A percentile compares a stretch with the other conserved stretches of the same genome.
These are phyloP conservation scores for Euwallacea fornicatus DNA, from an alignment of 1,140 invertebrate genomes.

Conservation along the genomic window DNA sequence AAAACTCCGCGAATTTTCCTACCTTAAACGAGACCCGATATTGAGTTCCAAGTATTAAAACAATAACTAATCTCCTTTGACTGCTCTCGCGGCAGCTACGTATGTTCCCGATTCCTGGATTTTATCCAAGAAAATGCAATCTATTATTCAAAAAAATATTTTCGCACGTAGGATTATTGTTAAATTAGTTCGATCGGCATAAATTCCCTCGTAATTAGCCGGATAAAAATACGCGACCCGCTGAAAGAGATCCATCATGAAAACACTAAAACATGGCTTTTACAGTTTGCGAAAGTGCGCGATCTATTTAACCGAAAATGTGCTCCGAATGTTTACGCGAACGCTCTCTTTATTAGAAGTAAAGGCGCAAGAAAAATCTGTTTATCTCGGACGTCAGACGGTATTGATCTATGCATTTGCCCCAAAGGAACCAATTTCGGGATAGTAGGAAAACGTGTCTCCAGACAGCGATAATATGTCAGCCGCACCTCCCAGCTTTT, in stretches of 20 bases:
- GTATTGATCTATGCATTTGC: conserved; percentile 1
- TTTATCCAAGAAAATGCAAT: no score
- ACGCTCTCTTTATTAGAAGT: background rate
- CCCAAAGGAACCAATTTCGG: background rate
- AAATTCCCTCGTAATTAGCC: conserved; percentile 11
- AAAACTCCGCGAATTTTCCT: no score
- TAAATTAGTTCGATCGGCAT: background rate
- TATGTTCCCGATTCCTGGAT: no score
- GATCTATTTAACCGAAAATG: conserved; percentile 6
- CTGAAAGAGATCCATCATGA: conserved; percentile 10
- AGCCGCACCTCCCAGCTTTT: no score
- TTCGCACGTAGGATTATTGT: no score
- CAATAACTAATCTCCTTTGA: no score
- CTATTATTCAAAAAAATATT: no score
- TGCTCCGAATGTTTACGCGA: conserved; percentile 1
- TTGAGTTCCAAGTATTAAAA: no score
- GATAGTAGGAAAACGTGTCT: background rate
- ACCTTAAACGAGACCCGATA: no score
- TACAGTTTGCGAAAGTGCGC: background rate
- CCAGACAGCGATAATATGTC: no score
- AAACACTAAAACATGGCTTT: conserved; percentile 9
- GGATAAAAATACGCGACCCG: conserved; percentile 3
- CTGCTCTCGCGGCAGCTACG: no score
- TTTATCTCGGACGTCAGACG: background rate
- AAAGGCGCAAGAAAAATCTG: background rate